Conservation (phyloP, 2,888 invertebrate species). For the Perithous albicinctus region DNA sequence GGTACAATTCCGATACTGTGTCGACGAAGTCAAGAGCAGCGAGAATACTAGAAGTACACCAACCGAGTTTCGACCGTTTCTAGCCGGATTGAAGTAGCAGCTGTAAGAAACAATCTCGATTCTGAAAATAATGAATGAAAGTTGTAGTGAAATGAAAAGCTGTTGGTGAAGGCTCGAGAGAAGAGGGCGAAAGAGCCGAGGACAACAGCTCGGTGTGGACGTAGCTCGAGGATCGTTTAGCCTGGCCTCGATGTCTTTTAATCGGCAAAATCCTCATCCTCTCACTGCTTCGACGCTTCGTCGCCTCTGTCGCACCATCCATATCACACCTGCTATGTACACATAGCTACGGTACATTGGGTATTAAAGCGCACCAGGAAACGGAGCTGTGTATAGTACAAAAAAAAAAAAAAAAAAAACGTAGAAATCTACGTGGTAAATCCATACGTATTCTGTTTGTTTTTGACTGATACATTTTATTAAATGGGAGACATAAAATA, state of each 20-base stretch:
- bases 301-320: constrained; percentile 10
- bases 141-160: constrained; percentile 24
- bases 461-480: neutral
- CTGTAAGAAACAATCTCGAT: constrained; percentile 19
- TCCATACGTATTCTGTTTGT: neutral
- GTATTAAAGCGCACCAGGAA: constrained; percentile 12
- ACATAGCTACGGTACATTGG: constrained; percentile 37
- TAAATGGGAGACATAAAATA: neutral
- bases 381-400: neutral
- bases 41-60: neutral
- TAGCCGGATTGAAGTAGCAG: constrained; percentile 11
- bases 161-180: neutral
- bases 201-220: neutral
- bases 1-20: constrained; percentile 5
- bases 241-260: constrained; percentile 30
- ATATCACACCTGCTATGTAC: constrained; percentile 1
- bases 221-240: constrained; percentile 13
- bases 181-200: neutral
- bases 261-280: constrained; percentile 34
- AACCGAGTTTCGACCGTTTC: constrained; percentile 10
- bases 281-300: constrained; percentile 2
- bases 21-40: neutral
- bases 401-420: neutral
- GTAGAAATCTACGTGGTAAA: neutral
- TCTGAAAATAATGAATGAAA: constrained; percentile 26